These are phyloP conservation scores for Camelus dromedarius DNA, from an alignment of 2,113 vertebrate species.

Conservation along the genomic window DNA sequence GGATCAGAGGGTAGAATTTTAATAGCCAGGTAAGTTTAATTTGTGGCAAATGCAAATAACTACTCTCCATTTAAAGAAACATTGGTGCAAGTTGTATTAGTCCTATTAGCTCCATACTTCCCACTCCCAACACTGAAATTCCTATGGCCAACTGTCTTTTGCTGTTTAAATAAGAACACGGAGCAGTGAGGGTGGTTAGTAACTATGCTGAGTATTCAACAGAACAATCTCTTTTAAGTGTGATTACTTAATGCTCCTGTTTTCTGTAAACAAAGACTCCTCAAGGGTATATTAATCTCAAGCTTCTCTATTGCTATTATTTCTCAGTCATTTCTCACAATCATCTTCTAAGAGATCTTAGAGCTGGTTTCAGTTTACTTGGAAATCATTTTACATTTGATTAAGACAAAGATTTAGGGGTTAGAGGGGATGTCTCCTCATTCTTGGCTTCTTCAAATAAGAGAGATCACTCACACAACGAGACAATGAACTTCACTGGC, in stretches of 20 bases:
- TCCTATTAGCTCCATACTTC: background rate
- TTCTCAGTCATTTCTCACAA: background rate
- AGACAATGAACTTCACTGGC: background rate
- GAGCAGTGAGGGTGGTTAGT: background rate
- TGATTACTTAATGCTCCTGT: background rate
- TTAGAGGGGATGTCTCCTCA: background rate
- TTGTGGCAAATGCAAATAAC: slow-evolving; percentile 29
- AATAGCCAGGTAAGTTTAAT: slow-evolving; percentile 64
- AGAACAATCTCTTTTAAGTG: slow-evolving; percentile 48
- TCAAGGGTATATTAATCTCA: background rate
- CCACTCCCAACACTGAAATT: background rate
- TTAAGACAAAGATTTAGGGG: slow-evolving; percentile 15
- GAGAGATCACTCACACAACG: background rate
- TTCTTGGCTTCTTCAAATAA: slow-evolving; percentile 9
- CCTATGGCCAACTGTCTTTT: background rate
- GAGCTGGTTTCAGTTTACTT: slow-evolving; percentile 54
- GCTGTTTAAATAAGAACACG: slow-evolving; percentile 14
- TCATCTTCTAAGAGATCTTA: slow-evolving; percentile 30
- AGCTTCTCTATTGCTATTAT: background rate
- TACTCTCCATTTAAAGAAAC: slow-evolving; percentile 53
- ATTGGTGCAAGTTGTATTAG: background rate
- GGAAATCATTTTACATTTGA: background rate
- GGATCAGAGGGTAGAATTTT: slow-evolving; percentile 69
- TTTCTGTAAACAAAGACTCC: slow-evolving; percentile 60
- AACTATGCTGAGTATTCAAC: background rate